Base-by-base conservation (phyloP, 2,888 invertebrate genomes). In the Crocallis elinguaria region DNA sequence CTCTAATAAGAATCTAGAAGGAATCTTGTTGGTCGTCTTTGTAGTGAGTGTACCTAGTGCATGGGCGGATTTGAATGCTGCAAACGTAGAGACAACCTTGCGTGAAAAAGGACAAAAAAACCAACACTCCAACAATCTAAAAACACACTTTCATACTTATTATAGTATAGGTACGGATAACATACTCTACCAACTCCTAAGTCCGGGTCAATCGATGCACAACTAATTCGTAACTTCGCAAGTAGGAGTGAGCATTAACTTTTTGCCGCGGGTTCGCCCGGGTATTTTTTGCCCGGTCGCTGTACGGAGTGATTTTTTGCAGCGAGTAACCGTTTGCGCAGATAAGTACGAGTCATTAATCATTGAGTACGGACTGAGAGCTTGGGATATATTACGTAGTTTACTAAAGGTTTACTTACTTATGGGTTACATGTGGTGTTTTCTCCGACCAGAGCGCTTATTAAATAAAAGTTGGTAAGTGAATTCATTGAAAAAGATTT, bases 271-370 rank as follows among this genome's bases (percentile, higher is more conserved):
- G 32, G 11, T 44, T 45, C 25, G 23, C 41, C 25, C 30, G 41
- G 43, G 3, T 27, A 41, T 17, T 46, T 52, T 52, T 52, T 46
- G 36, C 42, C 33, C 37, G 16, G 16, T 8, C 29, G 35, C 33
- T 27, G 35, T 21, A 37, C 52, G 52, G 30, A 52, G 46, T 42
- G 52, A 37, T 52, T 52, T 52, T 52, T 52, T 52, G 52, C 39
- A 30, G 30, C 25, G 16, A 19, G 27, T 11, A 46, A 46, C 38
- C 39, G 52, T 37, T 44, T 45, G 45, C 52, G 39, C 45, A 41
- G 52, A 52, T 52, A 52, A 52, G 52, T 52, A 46, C 21, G 13
- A 12, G 42, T 36, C 46, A 46, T 52, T 52, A 46, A 52, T 52
- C 52, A 52, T 46, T 29, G 21, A 39, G 41, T 19, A 7, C n/a